Evolutionary conservation across 2,888 invertebrate genomes (phyloP), one percentile per base, ranked within the genome.

Genomic region (Cheilosia variabilis): DNA sequence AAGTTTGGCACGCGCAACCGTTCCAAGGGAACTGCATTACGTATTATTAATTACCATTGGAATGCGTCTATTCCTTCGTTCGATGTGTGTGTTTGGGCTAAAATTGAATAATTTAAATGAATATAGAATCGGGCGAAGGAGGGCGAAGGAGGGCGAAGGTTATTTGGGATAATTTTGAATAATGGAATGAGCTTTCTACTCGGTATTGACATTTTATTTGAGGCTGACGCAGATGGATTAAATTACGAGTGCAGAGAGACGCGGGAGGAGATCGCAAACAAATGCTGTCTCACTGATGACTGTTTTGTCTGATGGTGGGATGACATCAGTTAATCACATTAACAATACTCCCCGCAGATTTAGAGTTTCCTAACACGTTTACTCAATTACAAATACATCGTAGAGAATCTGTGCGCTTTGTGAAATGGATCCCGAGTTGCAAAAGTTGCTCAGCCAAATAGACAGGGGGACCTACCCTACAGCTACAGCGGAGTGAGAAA

Each of bases 1-100:
- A 92, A 93, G 93, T 90, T 87, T 71, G 45, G 60, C n/a, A 19
- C 63, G n/a, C 53, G 50, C 47, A 62, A 7, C 45, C 45, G 24
- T 69, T 58, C 43, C 58, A 57, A 57, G 63, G 58, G 17, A 31
- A 45, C 41, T 47, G 1, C 15, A 47, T 66, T 50, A 15, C 17
- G 53, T 60, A 73, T 83, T 63, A 78, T 83, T 63, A 83, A 78
- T 62, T 68, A 66, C 4, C 4, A 45, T 60, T 52, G 34, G 6
- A 41, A 31, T 24, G 6, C 13, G 24, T 5, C 2, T 22, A 22
- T n/a, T 41, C n/a, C 15, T 15, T 1, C 22, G 3, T 34, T 22
- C 47, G 17, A 37, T 31, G 31, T 31, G 52, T 41, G 7, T 58
- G n/a, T 17, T 6, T 13, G 13, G 9, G 34, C 31, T 17, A 19